phyloP scores from a whole-genome alignment of 2,113 vertebrate species.

The Sylvilagus bachmani region DNA sequence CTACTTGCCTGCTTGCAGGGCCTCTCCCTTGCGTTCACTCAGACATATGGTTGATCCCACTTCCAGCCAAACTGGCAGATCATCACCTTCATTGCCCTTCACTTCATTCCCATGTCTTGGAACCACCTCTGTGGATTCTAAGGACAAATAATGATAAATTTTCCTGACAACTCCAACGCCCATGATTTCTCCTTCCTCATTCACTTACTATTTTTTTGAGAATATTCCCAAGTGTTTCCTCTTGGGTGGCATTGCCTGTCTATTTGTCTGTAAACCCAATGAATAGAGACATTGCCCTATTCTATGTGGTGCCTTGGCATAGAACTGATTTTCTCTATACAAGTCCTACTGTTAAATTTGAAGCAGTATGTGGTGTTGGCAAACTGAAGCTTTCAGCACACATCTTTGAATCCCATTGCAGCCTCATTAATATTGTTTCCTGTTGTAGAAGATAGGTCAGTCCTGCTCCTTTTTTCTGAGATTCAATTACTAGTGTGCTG shows the following conservation, averaged over 20 bases:
- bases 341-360: slow-evolving; percentile 59
- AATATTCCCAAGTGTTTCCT: slow-evolving; percentile 3
- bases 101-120: slow-evolving; percentile 8
- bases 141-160: slow-evolving; percentile 70
- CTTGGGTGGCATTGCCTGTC: neutral
- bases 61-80: neutral
- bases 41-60: neutral
- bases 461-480: slow-evolving; percentile 60
- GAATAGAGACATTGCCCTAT: slow-evolving; percentile 70
- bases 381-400: slow-evolving; percentile 65
- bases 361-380: slow-evolving; percentile 58
- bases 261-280: slow-evolving; percentile 38
- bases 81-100: slow-evolving; percentile 24
- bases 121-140: slow-evolving; percentile 12
- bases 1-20: neutral
- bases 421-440: slow-evolving; percentile 67
- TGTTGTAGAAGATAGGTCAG: slow-evolving; percentile 48
- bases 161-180: slow-evolving; percentile 59
- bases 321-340: neutral
- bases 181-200: slow-evolving; percentile 33
- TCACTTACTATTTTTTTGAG: slow-evolving; percentile 37
- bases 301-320: slow-evolving; percentile 62
- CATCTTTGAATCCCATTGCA: slow-evolving; percentile 49
- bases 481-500: slow-evolving; percentile 41
- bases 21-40: neutral